phyloP scores from a whole-genome alignment of 2,888 invertebrate species.

The Mechanitis mazaeus region DNA sequence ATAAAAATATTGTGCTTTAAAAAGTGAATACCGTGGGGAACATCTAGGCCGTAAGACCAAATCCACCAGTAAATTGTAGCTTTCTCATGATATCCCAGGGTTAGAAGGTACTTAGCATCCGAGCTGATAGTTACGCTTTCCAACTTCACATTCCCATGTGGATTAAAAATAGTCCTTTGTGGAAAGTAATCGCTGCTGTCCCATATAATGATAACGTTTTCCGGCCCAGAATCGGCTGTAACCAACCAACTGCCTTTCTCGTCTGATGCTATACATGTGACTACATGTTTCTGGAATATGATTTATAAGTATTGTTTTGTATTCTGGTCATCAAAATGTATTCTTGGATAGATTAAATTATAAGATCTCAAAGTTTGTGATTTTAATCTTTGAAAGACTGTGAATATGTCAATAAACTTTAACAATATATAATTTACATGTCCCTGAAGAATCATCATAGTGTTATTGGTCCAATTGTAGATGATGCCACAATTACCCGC shows the following conservation, averaged over 20 bases:
- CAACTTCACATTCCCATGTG: slow-evolving; percentile 60
- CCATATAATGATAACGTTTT: slow-evolving; percentile 78
- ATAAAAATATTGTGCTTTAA: neutral
- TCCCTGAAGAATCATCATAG: slow-evolving; percentile 80
- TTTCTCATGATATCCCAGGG: slow-evolving; percentile 65
- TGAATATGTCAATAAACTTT: too few species aligned
- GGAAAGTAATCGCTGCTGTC: slow-evolving; percentile 68
- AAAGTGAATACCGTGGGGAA: slow-evolving; percentile 68
- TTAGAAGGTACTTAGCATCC: slow-evolving; percentile 77
- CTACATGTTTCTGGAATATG: slow-evolving; percentile 65
- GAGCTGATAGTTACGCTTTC: slow-evolving; percentile 69
- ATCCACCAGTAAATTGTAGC: slow-evolving; percentile 77
- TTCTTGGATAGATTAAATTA: neutral
- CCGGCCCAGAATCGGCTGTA: slow-evolving; percentile 76
- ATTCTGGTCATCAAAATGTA: neutral
- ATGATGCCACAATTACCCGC: slow-evolving; percentile 79
- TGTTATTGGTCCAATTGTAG: slow-evolving; percentile 78
- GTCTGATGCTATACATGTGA: slow-evolving; percentile 71
- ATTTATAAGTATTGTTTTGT: neutral
- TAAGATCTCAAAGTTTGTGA: neutral
- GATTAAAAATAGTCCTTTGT: slow-evolving; percentile 71
- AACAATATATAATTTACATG: slow-evolving; percentile 72
- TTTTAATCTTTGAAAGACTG: too few species aligned
- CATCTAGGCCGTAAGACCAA: slow-evolving; percentile 74
- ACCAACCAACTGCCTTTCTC: slow-evolving; percentile 74